phyloP scores from a whole-genome alignment of 2,113 vertebrate species.

The Microcebus tavaratra region DNA sequence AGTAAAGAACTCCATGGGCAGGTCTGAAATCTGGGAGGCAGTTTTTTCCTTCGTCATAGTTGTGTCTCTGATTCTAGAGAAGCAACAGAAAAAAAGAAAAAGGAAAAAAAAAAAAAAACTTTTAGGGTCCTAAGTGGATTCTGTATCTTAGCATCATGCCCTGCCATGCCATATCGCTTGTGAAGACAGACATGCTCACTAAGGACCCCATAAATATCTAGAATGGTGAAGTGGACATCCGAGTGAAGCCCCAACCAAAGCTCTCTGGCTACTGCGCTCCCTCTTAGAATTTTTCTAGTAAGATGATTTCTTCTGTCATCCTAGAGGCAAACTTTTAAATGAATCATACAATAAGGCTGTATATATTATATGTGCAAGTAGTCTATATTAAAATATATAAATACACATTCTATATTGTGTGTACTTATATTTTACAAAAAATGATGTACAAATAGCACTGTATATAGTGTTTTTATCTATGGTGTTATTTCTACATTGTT shows the following conservation, averaged over 20 bases:
- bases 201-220: constrained; percentile 65
- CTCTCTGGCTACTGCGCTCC: constrained; percentile 3
- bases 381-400: background rate
- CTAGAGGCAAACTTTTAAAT: constrained; percentile 72
- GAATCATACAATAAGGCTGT: constrained; percentile 50
- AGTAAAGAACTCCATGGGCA: background rate
- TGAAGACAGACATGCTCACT: constrained; percentile 55
- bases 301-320: background rate
- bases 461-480: background rate
- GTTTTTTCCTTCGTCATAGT: accelerated
- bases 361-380: constrained; percentile 42
- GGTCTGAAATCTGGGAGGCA: background rate
- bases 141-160: background rate
- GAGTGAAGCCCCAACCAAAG: constrained; percentile 53
- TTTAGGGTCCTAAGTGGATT: background rate
- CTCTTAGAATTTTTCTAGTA: constrained; percentile 59
- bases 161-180: background rate
- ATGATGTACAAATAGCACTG: background rate
- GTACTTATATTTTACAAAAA: background rate
- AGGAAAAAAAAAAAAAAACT: too few species aligned
- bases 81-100: background rate
- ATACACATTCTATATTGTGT: constrained; percentile 49
- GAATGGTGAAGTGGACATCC: background rate
- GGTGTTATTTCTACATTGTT: background rate
- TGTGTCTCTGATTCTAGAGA: background rate